Evolutionary conservation across 2,888 invertebrate species (phyloP).

Genomic region (Lutraria lutraria): DNA sequence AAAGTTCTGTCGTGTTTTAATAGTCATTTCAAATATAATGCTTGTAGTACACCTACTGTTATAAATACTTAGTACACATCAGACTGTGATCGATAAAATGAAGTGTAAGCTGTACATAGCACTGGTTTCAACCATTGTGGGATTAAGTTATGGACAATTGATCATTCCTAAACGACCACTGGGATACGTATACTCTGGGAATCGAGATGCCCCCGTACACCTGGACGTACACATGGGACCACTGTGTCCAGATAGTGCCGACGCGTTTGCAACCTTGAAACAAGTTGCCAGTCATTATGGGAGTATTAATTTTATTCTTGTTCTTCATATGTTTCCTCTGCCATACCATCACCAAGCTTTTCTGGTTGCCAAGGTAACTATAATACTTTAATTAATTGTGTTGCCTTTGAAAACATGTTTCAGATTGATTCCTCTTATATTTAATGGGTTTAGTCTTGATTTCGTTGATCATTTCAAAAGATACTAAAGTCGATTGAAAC

Average conservation of each 20-base stretch:
- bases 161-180: constrained; percentile 77
- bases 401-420: not conserved
- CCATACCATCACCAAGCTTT: constrained; percentile 83
- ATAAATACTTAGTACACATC: not conserved
- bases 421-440: not conserved
- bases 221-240: constrained; percentile 81
- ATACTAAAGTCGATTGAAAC: not conserved
- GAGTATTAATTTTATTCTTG: constrained; percentile 70
- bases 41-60: not conserved
- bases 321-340: constrained; percentile 80
- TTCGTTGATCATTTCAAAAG: too few species aligned
- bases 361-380: constrained; percentile 77
- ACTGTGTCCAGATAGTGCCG: constrained; percentile 80
- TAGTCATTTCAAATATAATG: not conserved
- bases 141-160: constrained; percentile 37
- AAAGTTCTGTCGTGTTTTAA: not conserved
- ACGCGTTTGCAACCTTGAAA: constrained; percentile 72
- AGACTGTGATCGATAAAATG: not conserved
- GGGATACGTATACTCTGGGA: constrained; percentile 77
- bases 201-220: constrained; percentile 71
- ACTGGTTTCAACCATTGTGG: not conserved
- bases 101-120: not conserved
- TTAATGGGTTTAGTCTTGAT: not conserved
- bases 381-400: too few species aligned
- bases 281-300: constrained; percentile 80